phyloP scores from a whole-genome alignment of 1,140 invertebrate genomes.

The Drosophila bifasciata region DNA sequence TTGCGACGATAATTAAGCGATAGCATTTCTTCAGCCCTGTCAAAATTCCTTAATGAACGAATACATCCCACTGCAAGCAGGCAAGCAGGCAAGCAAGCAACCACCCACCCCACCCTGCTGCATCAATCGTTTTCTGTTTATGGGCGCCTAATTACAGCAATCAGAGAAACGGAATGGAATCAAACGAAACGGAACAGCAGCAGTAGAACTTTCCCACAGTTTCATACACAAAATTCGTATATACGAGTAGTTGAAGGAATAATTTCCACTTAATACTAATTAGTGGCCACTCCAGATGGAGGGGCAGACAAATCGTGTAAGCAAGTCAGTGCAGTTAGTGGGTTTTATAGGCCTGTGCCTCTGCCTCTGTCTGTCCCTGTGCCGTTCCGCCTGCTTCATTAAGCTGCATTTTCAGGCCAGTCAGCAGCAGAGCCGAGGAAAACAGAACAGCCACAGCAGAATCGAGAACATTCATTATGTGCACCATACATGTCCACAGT shows the following conservation, averaged over 20 bases:
- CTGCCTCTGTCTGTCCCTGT: no score
- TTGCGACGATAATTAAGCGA: constrained; percentile 74
- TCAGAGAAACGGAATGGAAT: constrained; percentile 52
- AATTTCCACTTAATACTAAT: constrained; percentile 82
- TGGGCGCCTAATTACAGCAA: constrained; percentile 66
- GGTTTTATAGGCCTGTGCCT: constrained; percentile 67
- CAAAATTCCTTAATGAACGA: constrained; percentile 59
- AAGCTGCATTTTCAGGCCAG: constrained; percentile 74
- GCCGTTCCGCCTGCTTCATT: constrained; percentile 68
- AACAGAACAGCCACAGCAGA: constrained; percentile 2
- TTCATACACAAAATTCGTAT: constrained; percentile 40
- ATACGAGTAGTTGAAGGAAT: constrained; percentile 73
- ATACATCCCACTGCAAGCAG: neutral
- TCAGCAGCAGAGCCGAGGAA: constrained; percentile 57
- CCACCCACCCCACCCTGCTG: constrained; percentile 16
- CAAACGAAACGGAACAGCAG: constrained; percentile 34
- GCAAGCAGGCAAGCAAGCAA: neutral
- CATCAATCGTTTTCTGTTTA: constrained; percentile 47
- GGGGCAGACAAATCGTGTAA: constrained; percentile 57
- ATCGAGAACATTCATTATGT: constrained; percentile 72
- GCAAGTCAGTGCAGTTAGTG: constrained; percentile 77
- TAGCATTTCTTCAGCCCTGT: constrained; percentile 53
- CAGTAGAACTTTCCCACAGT: constrained; percentile 59
- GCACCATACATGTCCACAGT: constrained; percentile 36
- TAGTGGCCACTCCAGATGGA: constrained; percentile 56